Base-by-base conservation (phyloP, 2,888 invertebrate species). In the Ochlodes sylvanus region DNA sequence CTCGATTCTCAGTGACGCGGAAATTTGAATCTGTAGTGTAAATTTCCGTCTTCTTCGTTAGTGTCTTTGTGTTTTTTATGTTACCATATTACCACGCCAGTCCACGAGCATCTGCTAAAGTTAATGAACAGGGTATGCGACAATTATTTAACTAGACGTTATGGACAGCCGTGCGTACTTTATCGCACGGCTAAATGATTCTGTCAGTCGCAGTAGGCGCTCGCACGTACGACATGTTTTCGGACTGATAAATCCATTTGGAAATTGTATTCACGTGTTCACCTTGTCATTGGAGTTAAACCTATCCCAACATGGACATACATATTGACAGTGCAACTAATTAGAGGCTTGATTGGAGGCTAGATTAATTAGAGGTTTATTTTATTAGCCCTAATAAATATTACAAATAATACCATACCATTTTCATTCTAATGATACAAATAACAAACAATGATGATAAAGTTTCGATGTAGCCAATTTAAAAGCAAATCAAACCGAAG, bases 151-250 rank as follows among this genome's bases (percentile, higher is more conserved):
- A 41, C 38, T 41, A 19, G 6, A 54, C 10, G 14, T 44, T 44
- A 38, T 44, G 15, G 15, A 44, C 44, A 15, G 14, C 19, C 14
- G 9, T 38, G 38, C 38, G 38, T 38, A 9, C 38, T 7, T 2
- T 38, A 38, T 10, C 52, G 38, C 17, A 10, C n/a, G 58, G 21
- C 42, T 58, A 58, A 58, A 58, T 42, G 58, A 58, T 58, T 42
- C 42, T 58, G 58, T 58, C 58, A 58, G 42, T 21, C 42, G 21
- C 58, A 58, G 42, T 19, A 15, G 32, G 14, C 55, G 56, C 27
- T 27, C 27, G n/a, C 56, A 38, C 15, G 21, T 12, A 34, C 17
- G 41, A n/a, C 2, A 38, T 12, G 6, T 15, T 57, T 57, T 57
- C 27, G 7, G 15, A 7, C 27, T 21, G 42, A 41, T 14, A 12